Percentiles rank a stretch among this genome's conserved stretches.
These are phyloP conservation scores for Sarotherodon lohbergeri DNA, from an alignment of 2,113 vertebrate species.

Conservation along the genomic window DNA sequence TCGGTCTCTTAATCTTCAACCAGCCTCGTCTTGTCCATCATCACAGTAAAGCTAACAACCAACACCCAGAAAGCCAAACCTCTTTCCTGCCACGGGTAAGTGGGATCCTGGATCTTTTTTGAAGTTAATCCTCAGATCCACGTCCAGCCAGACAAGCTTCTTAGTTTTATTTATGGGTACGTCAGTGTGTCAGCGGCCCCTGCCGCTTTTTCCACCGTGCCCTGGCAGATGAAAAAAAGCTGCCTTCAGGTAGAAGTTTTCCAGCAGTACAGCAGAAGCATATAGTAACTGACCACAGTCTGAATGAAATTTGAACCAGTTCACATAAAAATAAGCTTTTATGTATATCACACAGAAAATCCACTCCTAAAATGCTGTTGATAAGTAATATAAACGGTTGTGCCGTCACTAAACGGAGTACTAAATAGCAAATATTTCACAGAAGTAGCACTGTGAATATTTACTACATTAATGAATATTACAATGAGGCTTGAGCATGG, in stretches of 20 bases:
- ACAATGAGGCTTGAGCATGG: background rate
- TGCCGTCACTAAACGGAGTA: rapidly evolving
- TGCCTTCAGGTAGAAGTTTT: background rate
- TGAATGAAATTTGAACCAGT: background rate
- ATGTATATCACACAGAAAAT: background rate
- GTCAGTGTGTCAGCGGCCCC: conserved; percentile 28
- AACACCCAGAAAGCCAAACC: background rate
- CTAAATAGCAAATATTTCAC: background rate
- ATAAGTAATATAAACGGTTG: background rate
- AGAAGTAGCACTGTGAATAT: background rate
- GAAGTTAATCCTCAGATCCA: conserved; percentile 37
- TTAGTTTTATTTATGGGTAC: conserved; percentile 54
- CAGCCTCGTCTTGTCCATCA: background rate
- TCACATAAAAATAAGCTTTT: background rate
- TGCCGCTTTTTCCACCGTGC: conserved; percentile 1
- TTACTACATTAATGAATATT: background rate
- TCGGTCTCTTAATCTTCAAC: background rate
- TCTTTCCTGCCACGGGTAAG: background rate
- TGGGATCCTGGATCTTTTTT: background rate
- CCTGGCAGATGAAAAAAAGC: background rate
- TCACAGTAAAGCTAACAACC: background rate
- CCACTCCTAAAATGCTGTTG: background rate
- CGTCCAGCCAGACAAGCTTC: conserved; percentile 54
- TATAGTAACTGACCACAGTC: rapidly evolving
- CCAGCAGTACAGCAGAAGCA: background rate